These are phyloP conservation scores for Acanthisitta chloris DNA, from an alignment of 2,113 vertebrate genomes.

Conservation along the genomic window DNA sequence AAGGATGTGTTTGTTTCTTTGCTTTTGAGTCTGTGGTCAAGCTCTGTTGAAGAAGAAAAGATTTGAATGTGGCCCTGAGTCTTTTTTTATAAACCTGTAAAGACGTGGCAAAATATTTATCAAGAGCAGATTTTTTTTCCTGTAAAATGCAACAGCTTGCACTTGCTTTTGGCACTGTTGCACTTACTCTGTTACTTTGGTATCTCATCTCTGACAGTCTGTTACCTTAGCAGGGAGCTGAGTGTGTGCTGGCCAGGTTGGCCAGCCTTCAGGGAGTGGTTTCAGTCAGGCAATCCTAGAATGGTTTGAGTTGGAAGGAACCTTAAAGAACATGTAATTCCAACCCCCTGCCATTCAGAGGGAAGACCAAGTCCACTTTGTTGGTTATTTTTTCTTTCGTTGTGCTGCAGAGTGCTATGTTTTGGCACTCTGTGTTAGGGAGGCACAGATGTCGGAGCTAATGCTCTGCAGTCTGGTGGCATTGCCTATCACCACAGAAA, in stretches of 20 bases:
- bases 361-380: background rate
- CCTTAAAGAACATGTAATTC: background rate
- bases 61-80: background rate
- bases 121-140: background rate
- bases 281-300: background rate
- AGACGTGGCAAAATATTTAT: background rate
- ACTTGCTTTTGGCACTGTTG: background rate
- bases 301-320: background rate
- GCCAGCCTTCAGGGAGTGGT: background rate
- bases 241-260: background rate
- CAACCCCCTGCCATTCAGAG: background rate
- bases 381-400: too few species aligned
- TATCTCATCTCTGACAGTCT: background rate
- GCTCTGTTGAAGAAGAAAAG: constrained; percentile 34
- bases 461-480: background rate
- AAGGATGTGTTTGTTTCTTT: background rate
- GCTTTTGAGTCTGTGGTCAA: background rate
- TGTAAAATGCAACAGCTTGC: background rate
- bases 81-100: background rate
- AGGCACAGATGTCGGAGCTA: background rate
- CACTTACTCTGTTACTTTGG: background rate
- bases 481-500: background rate
- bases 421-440: background rate
- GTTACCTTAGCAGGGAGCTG: background rate
- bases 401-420: background rate